Evolutionary conservation across 2,797 vertebrate species (phyloP).

Genomic region (Nyctibius grandis): DNA sequence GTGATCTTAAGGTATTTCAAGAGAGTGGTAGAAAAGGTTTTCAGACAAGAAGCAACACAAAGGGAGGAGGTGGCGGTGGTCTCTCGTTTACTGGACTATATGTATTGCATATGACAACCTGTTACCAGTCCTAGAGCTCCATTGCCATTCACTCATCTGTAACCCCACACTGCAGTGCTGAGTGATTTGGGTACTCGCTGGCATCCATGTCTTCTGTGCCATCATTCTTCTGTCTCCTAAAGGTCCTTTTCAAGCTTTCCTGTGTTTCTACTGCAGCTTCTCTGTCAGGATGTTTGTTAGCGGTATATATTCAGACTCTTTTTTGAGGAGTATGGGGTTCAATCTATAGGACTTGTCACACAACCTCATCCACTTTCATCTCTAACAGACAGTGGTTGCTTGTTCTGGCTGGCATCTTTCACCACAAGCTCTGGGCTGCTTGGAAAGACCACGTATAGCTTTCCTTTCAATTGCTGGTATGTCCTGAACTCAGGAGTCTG

Average conservation of each 20-base stretch:
- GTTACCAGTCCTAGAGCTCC: neutral
- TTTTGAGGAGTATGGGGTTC: neutral
- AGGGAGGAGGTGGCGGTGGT: neutral
- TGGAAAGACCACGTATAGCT: neutral
- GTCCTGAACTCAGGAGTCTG: neutral
- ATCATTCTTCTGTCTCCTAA: neutral
- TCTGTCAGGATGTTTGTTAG: neutral
- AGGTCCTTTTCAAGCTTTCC: neutral
- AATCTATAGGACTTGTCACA: neutral
- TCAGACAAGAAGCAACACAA: neutral
- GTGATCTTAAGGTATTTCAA: neutral
- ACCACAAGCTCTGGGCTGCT: neutral
- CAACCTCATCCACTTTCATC: neutral
- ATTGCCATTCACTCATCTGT: too few species aligned
- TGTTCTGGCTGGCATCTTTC: neutral
- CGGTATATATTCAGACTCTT: neutral
- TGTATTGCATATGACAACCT: neutral
- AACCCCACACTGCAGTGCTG: neutral
- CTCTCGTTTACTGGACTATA: neutral
- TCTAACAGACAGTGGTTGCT: neutral
- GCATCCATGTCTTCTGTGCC: neutral
- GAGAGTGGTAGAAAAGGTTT: neutral
- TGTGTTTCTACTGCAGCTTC: neutral
- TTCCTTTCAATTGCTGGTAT: neutral
- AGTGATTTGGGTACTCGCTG: neutral